Percentiles rank a stretch among this genome's conserved stretches.
These are phyloP conservation scores for Agrenia bidenticulata DNA, from an alignment of 2,888 invertebrate genomes.

Conservation along the genomic window DNA sequence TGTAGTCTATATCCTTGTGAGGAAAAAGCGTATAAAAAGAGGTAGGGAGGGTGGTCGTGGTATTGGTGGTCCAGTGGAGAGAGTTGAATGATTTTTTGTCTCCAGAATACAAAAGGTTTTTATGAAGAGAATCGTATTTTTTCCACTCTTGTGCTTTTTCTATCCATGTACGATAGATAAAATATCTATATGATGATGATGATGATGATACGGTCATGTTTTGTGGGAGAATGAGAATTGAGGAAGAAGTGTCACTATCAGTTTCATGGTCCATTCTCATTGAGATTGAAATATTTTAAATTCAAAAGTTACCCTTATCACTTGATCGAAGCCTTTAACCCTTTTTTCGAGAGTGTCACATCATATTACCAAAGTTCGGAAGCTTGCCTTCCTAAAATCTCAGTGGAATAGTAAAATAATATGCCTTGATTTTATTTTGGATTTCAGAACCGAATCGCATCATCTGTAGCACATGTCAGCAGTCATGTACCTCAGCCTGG, in stretches of 20 bases:
- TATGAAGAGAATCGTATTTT: background rate
- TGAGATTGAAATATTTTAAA: slow-evolving; percentile 17
- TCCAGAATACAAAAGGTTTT: no score
- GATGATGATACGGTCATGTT: slow-evolving; percentile 2
- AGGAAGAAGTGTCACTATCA: slow-evolving; percentile 9
- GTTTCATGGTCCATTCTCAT: slow-evolving; percentile 4
- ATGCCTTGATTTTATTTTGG: slow-evolving; percentile 9
- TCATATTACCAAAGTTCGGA: no score
- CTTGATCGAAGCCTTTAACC: no score
- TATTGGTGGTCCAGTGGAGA: no score
- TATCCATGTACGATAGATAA: slow-evolving; percentile 4
- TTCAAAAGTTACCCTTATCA: no score
- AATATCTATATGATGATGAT: background rate
- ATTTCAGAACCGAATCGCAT: slow-evolving; percentile 41
- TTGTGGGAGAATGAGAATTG: background rate
- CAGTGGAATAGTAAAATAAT: background rate
- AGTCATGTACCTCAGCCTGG: slow-evolving; percentile 84
- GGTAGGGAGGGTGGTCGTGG: no score
- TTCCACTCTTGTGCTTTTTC: background rate
- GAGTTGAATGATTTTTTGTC: no score
- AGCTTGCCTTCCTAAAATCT: background rate
- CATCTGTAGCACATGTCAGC: slow-evolving; percentile 26
- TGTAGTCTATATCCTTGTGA: no score
- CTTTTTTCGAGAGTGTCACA: no score
- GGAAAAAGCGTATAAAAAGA: no score